Percentiles rank a stretch among this genome's conserved stretches.
Conservation (phyloP, 2,113 vertebrate species). For the Hipposideros armiger region DNA sequence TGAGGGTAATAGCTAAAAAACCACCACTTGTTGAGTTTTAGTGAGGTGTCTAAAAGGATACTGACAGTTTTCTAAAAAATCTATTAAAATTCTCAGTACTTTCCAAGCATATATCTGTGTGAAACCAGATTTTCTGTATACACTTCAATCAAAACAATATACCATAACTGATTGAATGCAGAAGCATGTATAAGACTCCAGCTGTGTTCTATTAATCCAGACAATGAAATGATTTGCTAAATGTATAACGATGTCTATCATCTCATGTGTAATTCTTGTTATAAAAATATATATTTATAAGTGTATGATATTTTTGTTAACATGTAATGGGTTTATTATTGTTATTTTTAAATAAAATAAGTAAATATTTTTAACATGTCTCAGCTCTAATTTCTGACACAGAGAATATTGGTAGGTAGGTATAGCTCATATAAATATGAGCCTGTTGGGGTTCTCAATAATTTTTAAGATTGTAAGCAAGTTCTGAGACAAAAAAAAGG, state of each 20-base stretch:
- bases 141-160: background rate
- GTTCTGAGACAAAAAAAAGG: background rate
- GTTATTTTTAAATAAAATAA: constrained; percentile 38
- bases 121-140: background rate
- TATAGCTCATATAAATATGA: background rate
- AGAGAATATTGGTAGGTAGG: constrained; percentile 1
- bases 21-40: background rate
- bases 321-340: background rate
- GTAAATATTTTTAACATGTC: background rate
- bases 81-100: background rate
- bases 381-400: background rate
- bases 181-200: background rate
- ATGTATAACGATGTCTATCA: background rate
- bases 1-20: background rate
- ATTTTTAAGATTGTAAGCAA: constrained; percentile 11
- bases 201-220: background rate
- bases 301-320: background rate
- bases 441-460: background rate
- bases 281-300: constrained; percentile 40
- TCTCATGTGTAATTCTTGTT: background rate
- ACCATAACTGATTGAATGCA: background rate
- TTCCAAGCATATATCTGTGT: background rate
- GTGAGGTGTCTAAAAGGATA: constrained; percentile 1
- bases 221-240: background rate
- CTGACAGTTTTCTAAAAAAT: constrained; percentile 18